A percentile compares a stretch with the other conserved stretches of the same genome.
Conservation (phyloP, 2,113 vertebrate species). For the Bothrops jararaca region DNA sequence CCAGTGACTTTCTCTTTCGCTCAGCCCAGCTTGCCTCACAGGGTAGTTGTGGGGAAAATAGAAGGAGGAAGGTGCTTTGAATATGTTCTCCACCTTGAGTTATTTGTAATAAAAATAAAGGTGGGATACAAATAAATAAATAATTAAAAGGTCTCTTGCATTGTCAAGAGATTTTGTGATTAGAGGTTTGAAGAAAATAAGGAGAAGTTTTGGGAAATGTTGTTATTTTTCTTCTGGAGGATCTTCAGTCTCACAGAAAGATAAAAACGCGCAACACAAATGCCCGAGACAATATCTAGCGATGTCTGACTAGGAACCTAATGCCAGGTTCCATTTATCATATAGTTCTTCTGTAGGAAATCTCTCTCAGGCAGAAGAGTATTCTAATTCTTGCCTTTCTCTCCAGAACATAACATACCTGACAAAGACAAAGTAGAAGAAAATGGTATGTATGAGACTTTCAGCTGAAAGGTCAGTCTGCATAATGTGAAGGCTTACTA, state of each 20-base stretch:
- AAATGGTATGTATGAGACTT: slow-evolving; percentile 38
- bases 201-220: not conserved
- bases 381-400: slow-evolving; percentile 41
- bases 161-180: not conserved
- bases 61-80: not conserved
- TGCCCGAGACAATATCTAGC: not conserved
- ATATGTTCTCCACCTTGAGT: not conserved
- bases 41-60: not conserved
- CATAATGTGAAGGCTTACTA: slow-evolving; percentile 34
- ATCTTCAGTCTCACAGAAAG: not conserved
- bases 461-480: slow-evolving; percentile 41
- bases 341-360: slow-evolving; percentile 11
- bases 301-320: not conserved
- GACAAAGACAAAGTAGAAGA: slow-evolving; percentile 16
- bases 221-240: not conserved
- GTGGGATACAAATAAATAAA: not conserved
- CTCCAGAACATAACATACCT: slow-evolving; percentile 16
- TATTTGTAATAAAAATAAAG: not conserved
- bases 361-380: not conserved
- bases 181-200: not conserved
- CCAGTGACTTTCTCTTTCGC: not conserved
- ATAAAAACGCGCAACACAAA: not conserved
- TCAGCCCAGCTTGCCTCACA: not conserved
- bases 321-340: not conserved
- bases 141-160: not conserved